These are phyloP conservation scores for Zootoca vivipara DNA, from an alignment of 2,113 vertebrate species.

Conservation along the genomic window DNA sequence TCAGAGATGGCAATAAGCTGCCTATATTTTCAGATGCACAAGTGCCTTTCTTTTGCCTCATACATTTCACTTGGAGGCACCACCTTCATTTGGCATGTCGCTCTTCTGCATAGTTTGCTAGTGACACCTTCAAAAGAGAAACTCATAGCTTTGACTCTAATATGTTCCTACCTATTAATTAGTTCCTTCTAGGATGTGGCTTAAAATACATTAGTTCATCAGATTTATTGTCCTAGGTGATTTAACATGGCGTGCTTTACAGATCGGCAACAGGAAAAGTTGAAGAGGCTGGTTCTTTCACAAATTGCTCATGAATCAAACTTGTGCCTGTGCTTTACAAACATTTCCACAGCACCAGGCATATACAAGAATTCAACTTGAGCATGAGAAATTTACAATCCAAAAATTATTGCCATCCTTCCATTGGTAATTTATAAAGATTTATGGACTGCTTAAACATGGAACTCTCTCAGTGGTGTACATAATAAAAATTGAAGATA, in stretches of 20 bases:
- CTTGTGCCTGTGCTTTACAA: fast-evolving
- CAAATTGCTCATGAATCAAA: neutral
- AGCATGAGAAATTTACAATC: neutral
- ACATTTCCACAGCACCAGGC: neutral
- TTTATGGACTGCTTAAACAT: too few species aligned
- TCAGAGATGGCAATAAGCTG: neutral
- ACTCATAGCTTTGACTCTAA: neutral
- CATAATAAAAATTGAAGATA: too few species aligned
- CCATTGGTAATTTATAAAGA: neutral
- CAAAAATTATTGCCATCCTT: neutral
- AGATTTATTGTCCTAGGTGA: neutral
- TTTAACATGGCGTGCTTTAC: neutral
- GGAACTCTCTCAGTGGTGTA: too few species aligned
- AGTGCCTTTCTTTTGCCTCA: conserved; percentile 44
- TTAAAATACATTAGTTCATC: conserved; percentile 14
- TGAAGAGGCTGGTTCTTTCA: neutral
- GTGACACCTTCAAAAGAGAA: conserved; percentile 28
- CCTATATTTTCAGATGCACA: neutral
- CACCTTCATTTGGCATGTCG: conserved; percentile 59
- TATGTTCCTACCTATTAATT: conserved; percentile 12
- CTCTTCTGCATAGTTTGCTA: conserved; percentile 65
- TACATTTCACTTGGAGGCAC: neutral
- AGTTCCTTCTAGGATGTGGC: neutral
- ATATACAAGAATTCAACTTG: neutral
- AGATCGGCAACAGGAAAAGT: neutral